Evolutionary conservation across 1,140 invertebrate genomes (phyloP).

Genomic region (Papilio polytes): DNA sequence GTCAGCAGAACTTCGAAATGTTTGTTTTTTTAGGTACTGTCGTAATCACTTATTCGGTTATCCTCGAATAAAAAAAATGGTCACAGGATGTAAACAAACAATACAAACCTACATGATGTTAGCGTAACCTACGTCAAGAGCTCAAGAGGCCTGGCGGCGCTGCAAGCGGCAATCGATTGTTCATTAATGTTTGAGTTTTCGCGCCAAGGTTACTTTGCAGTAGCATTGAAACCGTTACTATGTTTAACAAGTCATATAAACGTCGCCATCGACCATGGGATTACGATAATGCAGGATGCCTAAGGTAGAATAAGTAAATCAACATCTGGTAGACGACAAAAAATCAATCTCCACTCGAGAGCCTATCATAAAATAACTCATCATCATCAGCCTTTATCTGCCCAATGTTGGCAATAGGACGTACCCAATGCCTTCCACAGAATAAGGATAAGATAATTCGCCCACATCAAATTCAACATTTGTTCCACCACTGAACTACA

Average conservation of each 20-base stretch:
- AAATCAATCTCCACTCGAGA: no score
- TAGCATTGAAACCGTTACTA: background rate
- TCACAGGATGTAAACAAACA: background rate
- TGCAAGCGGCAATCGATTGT: background rate
- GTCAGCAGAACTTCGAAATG: background rate
- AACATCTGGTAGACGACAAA: no score
- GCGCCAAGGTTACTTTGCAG: background rate
- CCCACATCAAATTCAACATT: no score
- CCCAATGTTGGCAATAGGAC: no score
- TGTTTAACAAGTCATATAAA: background rate
- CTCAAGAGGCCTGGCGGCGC: background rate
- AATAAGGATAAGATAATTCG: no score
- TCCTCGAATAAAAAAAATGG: background rate
- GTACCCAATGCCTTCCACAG: no score
- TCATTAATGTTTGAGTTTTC: constrained; percentile 11
- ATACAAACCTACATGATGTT: background rate
- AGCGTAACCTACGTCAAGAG: background rate
- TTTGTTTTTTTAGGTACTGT: background rate
- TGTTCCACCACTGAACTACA: no score
- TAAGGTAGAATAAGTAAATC: no score
- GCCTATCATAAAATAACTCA: no score
- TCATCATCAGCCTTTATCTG: no score
- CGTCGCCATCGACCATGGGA: no score
- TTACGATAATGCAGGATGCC: no score
- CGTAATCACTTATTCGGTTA: background rate